These are phyloP conservation scores for Phalacrocorax brasilianus DNA, from an alignment of 2,113 vertebrate genomes.

Conservation along the genomic window DNA sequence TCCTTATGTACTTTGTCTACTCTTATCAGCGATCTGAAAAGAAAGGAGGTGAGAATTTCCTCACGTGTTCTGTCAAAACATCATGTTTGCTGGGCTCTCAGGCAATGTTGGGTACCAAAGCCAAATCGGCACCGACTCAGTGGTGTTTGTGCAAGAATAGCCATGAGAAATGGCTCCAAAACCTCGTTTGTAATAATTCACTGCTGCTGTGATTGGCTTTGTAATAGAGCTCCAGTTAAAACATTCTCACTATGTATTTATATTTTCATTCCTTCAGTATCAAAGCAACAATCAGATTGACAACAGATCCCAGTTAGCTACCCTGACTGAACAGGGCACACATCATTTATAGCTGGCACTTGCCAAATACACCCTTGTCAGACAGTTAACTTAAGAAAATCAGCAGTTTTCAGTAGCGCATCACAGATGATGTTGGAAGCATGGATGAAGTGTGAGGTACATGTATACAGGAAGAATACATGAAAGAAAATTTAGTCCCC, in stretches of 20 bases:
- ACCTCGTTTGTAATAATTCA: not conserved
- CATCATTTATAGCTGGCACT: not conserved
- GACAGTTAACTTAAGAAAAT: not conserved
- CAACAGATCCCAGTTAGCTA: not conserved
- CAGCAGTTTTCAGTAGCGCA: not conserved
- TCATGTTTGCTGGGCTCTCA: not conserved
- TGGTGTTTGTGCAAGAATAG: not conserved
- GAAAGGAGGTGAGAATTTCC: not conserved
- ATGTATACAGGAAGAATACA: not conserved
- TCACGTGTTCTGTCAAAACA: not conserved
- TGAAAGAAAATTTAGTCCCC: not conserved
- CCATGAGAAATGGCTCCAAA: not conserved
- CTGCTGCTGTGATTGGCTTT: not conserved
- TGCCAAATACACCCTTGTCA: not conserved
- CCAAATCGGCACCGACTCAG: not conserved
- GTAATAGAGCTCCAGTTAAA: not conserved
- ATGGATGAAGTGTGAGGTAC: not conserved
- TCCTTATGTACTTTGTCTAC: not conserved
- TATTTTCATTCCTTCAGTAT: not conserved
- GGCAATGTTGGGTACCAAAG: not conserved
- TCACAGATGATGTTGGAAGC: not conserved
- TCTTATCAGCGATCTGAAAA: not conserved
- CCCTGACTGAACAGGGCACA: not conserved
- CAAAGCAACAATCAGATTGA: not conserved
- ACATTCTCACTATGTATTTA: not conserved